Percentiles rank a stretch among this genome's conserved stretches.
Evolutionary conservation across 35 echinoderm and acorn worm genomes (phyloP).

Genomic region (Stichopus chloronotus): DNA sequence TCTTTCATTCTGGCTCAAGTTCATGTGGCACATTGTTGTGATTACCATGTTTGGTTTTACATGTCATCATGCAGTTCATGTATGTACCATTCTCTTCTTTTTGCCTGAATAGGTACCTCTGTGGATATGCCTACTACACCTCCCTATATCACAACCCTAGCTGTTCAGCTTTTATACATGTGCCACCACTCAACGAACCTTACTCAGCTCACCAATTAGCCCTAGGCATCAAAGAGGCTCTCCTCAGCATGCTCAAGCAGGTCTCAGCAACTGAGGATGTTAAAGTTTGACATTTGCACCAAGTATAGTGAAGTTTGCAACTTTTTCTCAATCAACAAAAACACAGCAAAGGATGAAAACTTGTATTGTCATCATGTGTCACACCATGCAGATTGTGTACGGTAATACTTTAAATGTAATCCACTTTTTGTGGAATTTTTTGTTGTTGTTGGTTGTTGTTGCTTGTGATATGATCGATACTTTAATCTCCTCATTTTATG

Average conservation of each 20-base stretch:
- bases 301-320: too few relatives aligned
- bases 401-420: too few relatives aligned
- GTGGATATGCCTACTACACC: conserved; percentile 91
- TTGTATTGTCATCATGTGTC: too few relatives aligned
- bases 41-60: not conserved
- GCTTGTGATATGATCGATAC: too few relatives aligned
- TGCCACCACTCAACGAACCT: conserved; percentile 82
- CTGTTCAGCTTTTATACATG: conserved; percentile 88
- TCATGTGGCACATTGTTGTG: not conserved
- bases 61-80: not conserved
- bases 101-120: conserved; percentile 77
- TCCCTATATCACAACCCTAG: conserved; percentile 79
- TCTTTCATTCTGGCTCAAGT: not conserved
- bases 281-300: not conserved
- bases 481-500: too few relatives aligned
- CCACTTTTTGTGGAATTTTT: too few relatives aligned
- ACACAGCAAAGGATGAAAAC: too few relatives aligned
- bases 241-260: conserved; percentile 85
- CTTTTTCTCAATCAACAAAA: too few relatives aligned
- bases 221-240: conserved; percentile 70
- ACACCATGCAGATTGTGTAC: too few relatives aligned
- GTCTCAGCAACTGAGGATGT: conserved; percentile 1
- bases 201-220: conserved; percentile 83
- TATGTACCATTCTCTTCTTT: not conserved
- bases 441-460: too few relatives aligned